These are phyloP conservation scores for Acanthoscelides obtectus DNA, from an alignment of 2,888 invertebrate species.

Conservation along the genomic window DNA sequence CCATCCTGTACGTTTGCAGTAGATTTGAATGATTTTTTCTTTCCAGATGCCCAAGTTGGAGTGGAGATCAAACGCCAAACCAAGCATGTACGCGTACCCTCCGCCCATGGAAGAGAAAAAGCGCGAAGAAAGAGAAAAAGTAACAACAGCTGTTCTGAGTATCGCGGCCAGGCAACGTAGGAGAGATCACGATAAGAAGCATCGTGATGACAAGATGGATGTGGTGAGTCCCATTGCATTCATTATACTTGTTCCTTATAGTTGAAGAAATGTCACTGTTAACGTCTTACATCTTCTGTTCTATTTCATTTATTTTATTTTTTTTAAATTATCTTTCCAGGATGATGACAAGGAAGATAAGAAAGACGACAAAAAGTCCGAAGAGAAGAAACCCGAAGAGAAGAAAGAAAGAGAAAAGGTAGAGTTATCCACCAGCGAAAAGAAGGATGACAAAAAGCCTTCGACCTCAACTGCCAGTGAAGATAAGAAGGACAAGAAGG, in stretches of 20 bases:
- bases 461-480: conserved; percentile 43
- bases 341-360: conserved; percentile 30
- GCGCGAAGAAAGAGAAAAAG: conserved; percentile 95
- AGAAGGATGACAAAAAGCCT: conserved; percentile 12
- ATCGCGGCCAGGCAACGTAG: conserved; percentile 91
- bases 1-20: no score
- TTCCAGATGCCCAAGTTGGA: conserved; percentile 85
- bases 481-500: conserved; percentile 45
- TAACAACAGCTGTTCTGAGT: conserved; percentile 94
- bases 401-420: conserved; percentile 33
- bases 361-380: conserved; percentile 52
- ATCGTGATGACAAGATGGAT: conserved; percentile 75
- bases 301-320: neutral
- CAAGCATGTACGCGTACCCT: conserved; percentile 94
- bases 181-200: conserved; percentile 68
- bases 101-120: conserved; percentile 97
- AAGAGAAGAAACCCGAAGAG: conserved; percentile 36
- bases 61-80: conserved; percentile 87
- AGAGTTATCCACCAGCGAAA: conserved; percentile 57
- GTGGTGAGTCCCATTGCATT: conserved; percentile 52
- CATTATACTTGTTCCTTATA: neutral
- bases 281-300: neutral
- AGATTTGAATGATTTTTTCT: neutral
- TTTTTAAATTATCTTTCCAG: no score
- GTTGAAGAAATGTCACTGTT: neutral